Percentiles rank a stretch among this genome's conserved stretches.
Conservation (phyloP, 2,888 invertebrate genomes). For the Melipona bicolor region DNA sequence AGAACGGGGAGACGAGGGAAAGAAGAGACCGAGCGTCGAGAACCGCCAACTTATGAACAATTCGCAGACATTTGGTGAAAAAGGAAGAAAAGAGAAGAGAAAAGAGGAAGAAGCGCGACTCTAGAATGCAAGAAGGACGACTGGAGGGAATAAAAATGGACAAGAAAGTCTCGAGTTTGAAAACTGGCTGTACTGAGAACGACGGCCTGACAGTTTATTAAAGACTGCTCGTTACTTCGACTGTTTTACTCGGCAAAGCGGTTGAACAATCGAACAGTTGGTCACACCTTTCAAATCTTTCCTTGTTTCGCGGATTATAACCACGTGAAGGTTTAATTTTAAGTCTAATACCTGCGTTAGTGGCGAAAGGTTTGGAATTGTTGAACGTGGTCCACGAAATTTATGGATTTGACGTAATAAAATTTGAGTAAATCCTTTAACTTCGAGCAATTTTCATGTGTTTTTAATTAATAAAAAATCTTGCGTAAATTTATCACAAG, state of each 20-base stretch:
- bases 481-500: too few relatives aligned
- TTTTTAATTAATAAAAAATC: too few relatives aligned
- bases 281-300: constrained; percentile 24
- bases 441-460: too few relatives aligned
- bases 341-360: too few relatives aligned
- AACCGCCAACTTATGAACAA: constrained; percentile 67
- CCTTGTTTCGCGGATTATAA: too few relatives aligned
- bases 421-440: too few relatives aligned
- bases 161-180: constrained; percentile 50
- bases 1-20: not conserved
- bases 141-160: constrained; percentile 18
- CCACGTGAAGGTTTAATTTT: too few relatives aligned
- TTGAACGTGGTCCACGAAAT: too few relatives aligned
- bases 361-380: too few relatives aligned
- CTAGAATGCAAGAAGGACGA: not conserved
- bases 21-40: constrained; percentile 45
- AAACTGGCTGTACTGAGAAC: constrained; percentile 47
- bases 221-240: constrained; percentile 68
- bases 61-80: constrained; percentile 59
- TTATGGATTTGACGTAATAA: too few relatives aligned
- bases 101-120: not conserved
- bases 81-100: constrained; percentile 4
- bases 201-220: constrained; percentile 72
- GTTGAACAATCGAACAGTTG: not conserved
- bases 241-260: constrained; percentile 30